A percentile compares a stretch with the other conserved stretches of the same genome.
phyloP scores from a whole-genome alignment of 2,113 vertebrate species.

The Geococcyx californianus region DNA sequence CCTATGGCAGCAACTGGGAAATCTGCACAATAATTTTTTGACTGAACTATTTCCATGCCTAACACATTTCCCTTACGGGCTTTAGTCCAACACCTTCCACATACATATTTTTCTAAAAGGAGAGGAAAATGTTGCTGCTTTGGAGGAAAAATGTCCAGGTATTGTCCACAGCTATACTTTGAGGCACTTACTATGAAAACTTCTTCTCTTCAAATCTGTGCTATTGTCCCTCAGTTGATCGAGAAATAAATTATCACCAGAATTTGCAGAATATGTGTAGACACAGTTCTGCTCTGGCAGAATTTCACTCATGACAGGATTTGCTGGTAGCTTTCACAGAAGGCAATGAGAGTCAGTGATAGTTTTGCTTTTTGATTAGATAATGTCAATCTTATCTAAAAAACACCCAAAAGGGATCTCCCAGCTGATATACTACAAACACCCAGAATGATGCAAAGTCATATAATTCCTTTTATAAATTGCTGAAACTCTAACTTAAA shows the following conservation, averaged over 20 bases:
- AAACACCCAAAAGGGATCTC: neutral
- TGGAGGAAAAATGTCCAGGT: neutral
- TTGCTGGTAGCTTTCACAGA: neutral
- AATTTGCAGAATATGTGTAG: neutral
- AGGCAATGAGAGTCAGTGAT: neutral
- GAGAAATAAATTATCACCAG: neutral
- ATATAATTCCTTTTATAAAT: neutral
- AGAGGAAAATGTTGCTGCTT: neutral
- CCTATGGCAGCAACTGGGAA: neutral
- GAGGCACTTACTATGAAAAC: neutral
- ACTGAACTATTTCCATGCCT: neutral
- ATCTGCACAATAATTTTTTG: neutral
- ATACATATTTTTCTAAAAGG: neutral
- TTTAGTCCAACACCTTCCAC: neutral
- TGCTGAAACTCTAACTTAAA: neutral
- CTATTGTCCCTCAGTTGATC: neutral
- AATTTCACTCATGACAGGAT: neutral
- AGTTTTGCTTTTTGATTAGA: neutral
- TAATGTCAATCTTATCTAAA: neutral
- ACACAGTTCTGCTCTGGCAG: neutral
- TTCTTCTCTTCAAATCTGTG: neutral
- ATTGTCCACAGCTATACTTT: neutral
- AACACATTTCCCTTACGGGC: neutral
- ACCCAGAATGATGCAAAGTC: neutral
- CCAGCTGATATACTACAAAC: neutral